Conservation (phyloP, 2,797 vertebrate genomes). For the Rhinoraja longicauda region DNA sequence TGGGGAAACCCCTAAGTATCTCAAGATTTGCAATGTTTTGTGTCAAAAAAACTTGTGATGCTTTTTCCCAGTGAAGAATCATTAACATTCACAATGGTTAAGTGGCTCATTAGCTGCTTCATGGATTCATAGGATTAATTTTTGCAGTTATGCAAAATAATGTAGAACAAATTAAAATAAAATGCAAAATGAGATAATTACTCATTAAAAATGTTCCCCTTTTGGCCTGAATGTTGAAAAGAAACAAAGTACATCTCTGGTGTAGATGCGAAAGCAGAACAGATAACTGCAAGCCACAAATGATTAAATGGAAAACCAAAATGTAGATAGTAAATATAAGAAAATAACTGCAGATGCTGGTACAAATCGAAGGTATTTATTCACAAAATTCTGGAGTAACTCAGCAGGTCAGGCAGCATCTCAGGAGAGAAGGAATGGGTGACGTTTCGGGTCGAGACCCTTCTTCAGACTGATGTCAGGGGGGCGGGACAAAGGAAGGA, state of each 20-base stretch:
- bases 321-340: no score
- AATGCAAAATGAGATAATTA: background rate
- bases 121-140: background rate
- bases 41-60: background rate
- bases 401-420: no score
- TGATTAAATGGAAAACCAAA: background rate
- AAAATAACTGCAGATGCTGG: no score
- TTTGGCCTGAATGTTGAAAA: background rate
- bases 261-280: background rate
- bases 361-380: no score
- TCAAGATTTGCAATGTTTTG: background rate
- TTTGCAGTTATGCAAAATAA: background rate
- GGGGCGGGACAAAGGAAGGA: no score
- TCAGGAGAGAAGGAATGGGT: no score
- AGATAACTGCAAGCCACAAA: background rate
- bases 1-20: background rate
- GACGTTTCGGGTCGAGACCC: no score
- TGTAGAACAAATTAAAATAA: background rate
- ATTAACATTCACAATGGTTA: background rate
- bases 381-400: no score
- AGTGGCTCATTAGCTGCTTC: conserved; percentile 15
- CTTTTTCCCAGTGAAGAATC: background rate
- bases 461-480: no score
- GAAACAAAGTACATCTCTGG: background rate
- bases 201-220: background rate